These are phyloP conservation scores for Sminthurinus aureus DNA, from an alignment of 2,888 invertebrate species.

Conservation along the genomic window DNA sequence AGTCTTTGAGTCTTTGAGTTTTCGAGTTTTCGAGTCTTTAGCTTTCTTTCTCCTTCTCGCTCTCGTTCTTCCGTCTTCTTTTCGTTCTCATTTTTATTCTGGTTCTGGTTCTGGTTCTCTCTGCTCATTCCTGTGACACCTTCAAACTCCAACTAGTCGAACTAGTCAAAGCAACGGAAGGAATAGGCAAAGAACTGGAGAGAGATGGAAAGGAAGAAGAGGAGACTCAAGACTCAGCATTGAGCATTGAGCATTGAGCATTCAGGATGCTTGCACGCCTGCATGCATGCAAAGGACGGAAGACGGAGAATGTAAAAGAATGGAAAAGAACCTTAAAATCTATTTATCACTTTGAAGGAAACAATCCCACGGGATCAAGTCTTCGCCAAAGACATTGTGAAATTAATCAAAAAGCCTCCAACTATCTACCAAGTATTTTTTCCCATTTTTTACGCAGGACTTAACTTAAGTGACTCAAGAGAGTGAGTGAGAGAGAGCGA, in stretches of 20 bases:
- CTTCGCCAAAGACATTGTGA: slow-evolving; percentile 51
- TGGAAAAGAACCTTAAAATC: slow-evolving; percentile 54
- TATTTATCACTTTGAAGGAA: slow-evolving; percentile 58
- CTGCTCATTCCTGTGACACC: slow-evolving; percentile 32
- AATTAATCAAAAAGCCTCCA: slow-evolving; percentile 55
- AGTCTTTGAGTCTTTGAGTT: too few relatives aligned
- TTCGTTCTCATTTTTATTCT: too few relatives aligned
- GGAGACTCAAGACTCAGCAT: not conserved
- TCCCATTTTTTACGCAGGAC: slow-evolving; percentile 41
- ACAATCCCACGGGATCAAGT: slow-evolving; percentile 51
- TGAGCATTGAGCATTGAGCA: too few relatives aligned
- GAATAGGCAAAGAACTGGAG: not conserved
- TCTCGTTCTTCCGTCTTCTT: too few relatives aligned
- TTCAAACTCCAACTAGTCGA: slow-evolving; percentile 5
- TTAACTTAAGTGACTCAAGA: slow-evolving; percentile 43
- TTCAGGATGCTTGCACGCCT: too few relatives aligned
- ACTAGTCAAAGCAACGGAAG: not conserved
- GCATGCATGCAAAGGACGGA: slow-evolving; percentile 36
- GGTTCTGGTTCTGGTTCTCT: not conserved
- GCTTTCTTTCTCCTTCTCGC: too few relatives aligned
- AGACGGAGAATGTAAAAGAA: slow-evolving; percentile 38
- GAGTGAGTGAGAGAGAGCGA: slow-evolving; percentile 17
- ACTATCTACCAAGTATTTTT: slow-evolving; percentile 44
- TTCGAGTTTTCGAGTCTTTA: slow-evolving; percentile 30
- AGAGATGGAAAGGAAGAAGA: slow-evolving; percentile 27